Base-by-base conservation (phyloP, 1,140 invertebrate species). In the Solenopsis invicta region DNA sequence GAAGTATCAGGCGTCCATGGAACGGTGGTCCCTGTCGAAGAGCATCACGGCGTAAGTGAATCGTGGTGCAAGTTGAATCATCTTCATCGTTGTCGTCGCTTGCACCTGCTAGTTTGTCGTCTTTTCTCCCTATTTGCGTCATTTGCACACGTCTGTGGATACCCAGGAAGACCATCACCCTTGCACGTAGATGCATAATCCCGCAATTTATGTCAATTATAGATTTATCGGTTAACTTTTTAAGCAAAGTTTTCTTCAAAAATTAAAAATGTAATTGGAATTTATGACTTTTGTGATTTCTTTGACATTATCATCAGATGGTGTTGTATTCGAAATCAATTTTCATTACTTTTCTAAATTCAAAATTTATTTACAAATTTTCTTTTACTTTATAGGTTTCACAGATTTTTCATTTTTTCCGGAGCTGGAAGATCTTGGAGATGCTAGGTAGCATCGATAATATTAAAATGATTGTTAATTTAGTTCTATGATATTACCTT, bases 1-100 rank as follows among this genome's bases (percentile, higher is more conserved):
- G 98, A 98, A 98, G 96, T 98, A 98, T 96, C 98, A 99, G 95
- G 98, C 98, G 85, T 97, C 98, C 92, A 99, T 99, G 98, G 98
- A 99, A 96, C 97, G 98, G 95, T 99, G 98, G 98, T 98, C 98
- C 72, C 96, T 99, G 86, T 98, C 98, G 93, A 98, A 98, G 96
- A 98, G 98, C 95, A 99, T 99, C 94, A 97, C 98, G 93, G 98
- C 98, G 98, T 99, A 97, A 99, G 98, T 99, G 96, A 88, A 91
- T 50, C 59, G 34, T 54, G 85, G 24, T 9, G 5, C n/a, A 61
- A 50, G 41, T n/a, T 62, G 21, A 52, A 67, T 48, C 34, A 24
- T 52, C 56, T 34, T 41, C 29, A 34, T 54, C 34, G 18, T 64
- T 16, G n/a, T n/a, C 59, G n/a, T 41, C 72, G 4, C 61, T 34